A percentile compares a stretch with the other conserved stretches of the same genome.
phyloP scores from a whole-genome alignment of 2,797 vertebrate species.

The Lophius americanus region DNA sequence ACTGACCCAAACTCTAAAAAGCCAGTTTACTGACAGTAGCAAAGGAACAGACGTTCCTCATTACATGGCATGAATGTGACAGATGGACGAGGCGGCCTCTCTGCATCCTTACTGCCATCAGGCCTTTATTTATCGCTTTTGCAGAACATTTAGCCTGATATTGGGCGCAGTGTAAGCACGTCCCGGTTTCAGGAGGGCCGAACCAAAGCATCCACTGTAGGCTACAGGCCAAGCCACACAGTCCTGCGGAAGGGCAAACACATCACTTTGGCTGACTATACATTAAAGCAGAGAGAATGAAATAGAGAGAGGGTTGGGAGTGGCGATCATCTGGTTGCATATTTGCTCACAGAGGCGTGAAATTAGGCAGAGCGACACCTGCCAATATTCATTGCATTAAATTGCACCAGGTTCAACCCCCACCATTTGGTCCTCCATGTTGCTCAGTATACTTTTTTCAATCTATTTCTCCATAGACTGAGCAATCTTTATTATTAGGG shows the following conservation, averaged over 20 bases:
- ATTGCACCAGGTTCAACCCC: slow-evolving; percentile 43
- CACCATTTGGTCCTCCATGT: slow-evolving; percentile 48
- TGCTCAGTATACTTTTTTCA: slow-evolving; percentile 26
- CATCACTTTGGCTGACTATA: slow-evolving; percentile 33
- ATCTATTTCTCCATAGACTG: slow-evolving; percentile 39
- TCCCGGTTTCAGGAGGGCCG: slow-evolving; percentile 37
- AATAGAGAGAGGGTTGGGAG: slow-evolving; percentile 49
- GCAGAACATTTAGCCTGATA: slow-evolving; percentile 60
- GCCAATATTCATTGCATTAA: slow-evolving; percentile 76
- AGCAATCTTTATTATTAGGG: slow-evolving; percentile 71
- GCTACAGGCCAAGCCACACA: slow-evolving; percentile 38
- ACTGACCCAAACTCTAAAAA: slow-evolving; percentile 34
- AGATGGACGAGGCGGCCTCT: slow-evolving; percentile 60
- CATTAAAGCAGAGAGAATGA: slow-evolving; percentile 39
- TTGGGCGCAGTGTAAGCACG: slow-evolving; percentile 27
- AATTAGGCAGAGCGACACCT: slow-evolving; percentile 80
- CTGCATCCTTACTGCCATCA: slow-evolving; percentile 51
- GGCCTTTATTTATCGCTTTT: slow-evolving; percentile 47
- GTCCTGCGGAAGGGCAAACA: slow-evolving; percentile 50
- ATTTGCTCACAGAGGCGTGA: slow-evolving; percentile 78
- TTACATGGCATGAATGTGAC: slow-evolving; percentile 49
- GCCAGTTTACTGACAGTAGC: slow-evolving; percentile 42
- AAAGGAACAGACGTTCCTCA: slow-evolving; percentile 40
- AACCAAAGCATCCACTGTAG: slow-evolving; percentile 29
- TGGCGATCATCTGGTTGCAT: slow-evolving; percentile 65